These are phyloP conservation scores for Aphelenchoides avenae DNA, from an alignment of 1,140 invertebrate species.

Conservation along the genomic window DNA sequence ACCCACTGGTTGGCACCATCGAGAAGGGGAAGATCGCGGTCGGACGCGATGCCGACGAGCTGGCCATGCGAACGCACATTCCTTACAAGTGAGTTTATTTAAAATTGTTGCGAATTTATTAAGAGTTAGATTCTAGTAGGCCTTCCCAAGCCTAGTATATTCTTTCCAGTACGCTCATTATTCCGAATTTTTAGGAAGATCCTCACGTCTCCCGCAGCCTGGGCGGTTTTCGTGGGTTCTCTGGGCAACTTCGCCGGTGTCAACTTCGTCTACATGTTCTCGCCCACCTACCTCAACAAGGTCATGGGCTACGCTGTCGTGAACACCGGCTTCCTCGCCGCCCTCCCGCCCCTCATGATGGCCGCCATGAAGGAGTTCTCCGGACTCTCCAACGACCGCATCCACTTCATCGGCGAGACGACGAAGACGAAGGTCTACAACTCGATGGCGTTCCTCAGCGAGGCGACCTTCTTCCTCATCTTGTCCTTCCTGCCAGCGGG, in stretches of 20 bases:
- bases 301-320: conserved; percentile 29
- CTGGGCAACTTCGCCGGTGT: conserved; percentile 37
- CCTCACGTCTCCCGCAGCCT: conserved; percentile 20
- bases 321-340: conserved; percentile 30
- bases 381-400: conserved; percentile 29
- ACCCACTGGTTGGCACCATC: conserved; percentile 21
- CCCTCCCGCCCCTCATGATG: conserved; percentile 23
- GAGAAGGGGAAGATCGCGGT: conserved; percentile 30
- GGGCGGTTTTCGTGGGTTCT: conserved; percentile 34
- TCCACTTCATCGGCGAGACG: conserved; percentile 23
- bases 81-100: conserved; percentile 14
- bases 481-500: conserved; percentile 25
- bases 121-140: not conserved
- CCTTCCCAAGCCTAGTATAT: not conserved
- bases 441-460: conserved; percentile 23
- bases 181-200: conserved; percentile 30
- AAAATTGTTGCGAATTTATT: conserved; percentile 1
- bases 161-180: not conserved
- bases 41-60: conserved; percentile 13
- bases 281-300: conserved; percentile 42
- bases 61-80: conserved; percentile 20
- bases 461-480: conserved; percentile 19
- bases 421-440: conserved; percentile 33
- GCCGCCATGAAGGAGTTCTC: conserved; percentile 27
- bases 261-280: conserved; percentile 36